Evolutionary conservation across 2,113 vertebrate species (phyloP), one percentile per base, ranked within the genome.

Genomic region (Ictidomys tridecemlineatus): DNA sequence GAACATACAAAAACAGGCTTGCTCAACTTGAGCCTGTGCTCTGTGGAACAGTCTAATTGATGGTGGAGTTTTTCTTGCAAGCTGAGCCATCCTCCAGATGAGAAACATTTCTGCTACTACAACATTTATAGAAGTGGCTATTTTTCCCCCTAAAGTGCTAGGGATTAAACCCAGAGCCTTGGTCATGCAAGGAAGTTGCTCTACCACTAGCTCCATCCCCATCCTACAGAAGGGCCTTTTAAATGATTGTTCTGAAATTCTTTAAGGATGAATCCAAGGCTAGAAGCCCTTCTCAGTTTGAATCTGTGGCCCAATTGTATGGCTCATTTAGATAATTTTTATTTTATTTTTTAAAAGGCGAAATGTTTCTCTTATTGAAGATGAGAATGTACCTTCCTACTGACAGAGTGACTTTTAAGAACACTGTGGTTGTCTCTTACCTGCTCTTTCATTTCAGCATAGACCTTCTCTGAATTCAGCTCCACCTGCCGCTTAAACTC

Each of bases 401-500:
- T 96, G 97, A 61, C 97, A 97, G 85, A 90, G 93, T 37, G 37
- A 97, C 97, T 98, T 97, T 97, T 97, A 97, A 96, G 98, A 93
- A 97, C 97, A 96, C 95, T 63, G 91, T 82, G 97, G 94, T 95
- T 95, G 97, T 97, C 96, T 97, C 98, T 98, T 98, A 99, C 99
- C 99, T 99, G 99, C 96, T 99, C 98, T 98, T 99, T 99, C 99
- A 99, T 99, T 97, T 99, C 99, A 11, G 99, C 98, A 6, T 99
- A 99, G 97, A 99, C 98, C 98, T 99, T 99, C 98, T 99, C 99
- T 9, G 99, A 99, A 98, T 99, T 99, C 98, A 99, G 98, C 98
- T 99, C 99, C 98, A 99, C 99, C 98, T 99, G 99, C 97, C 99
- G 99, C 98, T 99, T 99, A 98, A 99, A 99, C 97, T 99, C 99